These are phyloP conservation scores for Potorous gilbertii DNA, from an alignment of 2,797 vertebrate genomes.

Conservation along the genomic window DNA sequence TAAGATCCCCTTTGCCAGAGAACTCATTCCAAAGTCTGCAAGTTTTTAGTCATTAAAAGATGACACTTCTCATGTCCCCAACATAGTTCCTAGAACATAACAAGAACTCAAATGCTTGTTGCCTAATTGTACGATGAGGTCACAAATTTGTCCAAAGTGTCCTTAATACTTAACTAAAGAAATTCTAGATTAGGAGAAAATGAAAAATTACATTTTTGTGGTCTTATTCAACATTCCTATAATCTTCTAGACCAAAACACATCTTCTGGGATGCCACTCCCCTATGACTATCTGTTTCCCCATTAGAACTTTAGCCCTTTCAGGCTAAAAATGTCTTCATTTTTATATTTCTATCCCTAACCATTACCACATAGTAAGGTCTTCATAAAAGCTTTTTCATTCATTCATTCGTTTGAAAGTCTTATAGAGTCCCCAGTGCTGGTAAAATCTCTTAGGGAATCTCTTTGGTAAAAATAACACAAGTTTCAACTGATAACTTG, in stretches of 20 bases:
- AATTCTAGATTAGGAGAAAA: not conserved
- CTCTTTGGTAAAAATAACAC: not conserved
- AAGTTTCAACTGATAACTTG: not conserved
- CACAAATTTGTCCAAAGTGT: not conserved
- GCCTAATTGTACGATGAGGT: not conserved
- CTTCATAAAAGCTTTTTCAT: no score
- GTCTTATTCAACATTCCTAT: not conserved
- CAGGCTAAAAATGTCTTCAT: not conserved
- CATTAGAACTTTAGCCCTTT: not conserved
- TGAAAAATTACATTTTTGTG: not conserved
- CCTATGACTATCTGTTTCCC: not conserved
- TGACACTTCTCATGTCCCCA: not conserved
- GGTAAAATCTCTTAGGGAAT: not conserved
- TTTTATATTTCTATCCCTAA: no score
- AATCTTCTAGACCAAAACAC: not conserved
- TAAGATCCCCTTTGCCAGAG: not conserved
- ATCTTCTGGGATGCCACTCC: not conserved
- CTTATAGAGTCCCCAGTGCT: not conserved
- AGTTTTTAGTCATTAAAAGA: not conserved
- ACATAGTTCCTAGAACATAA: not conserved
- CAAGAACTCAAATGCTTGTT: not conserved
- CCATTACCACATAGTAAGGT: no score
- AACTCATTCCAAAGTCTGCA: not conserved
- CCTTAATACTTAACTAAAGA: not conserved
- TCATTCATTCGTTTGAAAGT: not conserved